phyloP scores from a whole-genome alignment of 2,797 vertebrate species.

The Sebastes matsubarae region DNA sequence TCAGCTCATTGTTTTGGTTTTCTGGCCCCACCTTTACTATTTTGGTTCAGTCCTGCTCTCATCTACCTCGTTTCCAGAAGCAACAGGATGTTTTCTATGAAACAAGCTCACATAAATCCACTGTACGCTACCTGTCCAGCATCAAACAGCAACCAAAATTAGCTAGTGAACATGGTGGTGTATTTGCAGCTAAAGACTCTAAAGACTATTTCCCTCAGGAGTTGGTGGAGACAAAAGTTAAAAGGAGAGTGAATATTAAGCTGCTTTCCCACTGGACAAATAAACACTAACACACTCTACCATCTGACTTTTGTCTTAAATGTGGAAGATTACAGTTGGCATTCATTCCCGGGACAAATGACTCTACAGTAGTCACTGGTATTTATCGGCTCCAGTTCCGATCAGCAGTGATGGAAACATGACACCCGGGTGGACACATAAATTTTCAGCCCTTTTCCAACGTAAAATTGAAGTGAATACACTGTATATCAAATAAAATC shows the following conservation, averaged over 20 bases:
- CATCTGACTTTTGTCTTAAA: neutral
- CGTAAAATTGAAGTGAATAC: neutral
- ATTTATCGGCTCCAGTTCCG: neutral
- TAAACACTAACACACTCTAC: neutral
- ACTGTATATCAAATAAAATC: no score
- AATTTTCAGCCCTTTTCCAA: no score
- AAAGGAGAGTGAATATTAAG: neutral
- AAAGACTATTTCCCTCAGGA: no score
- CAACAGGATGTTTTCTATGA: neutral
- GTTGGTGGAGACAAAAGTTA: neutral
- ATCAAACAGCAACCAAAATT: neutral
- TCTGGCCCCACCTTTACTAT: neutral
- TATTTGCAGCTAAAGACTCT: no score
- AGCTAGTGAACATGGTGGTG: neutral
- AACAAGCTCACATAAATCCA: neutral
- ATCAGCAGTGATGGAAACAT: no score
- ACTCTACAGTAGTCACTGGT: neutral
- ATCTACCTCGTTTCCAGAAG: neutral
- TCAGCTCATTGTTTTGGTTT: neutral
- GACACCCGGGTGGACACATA: neutral
- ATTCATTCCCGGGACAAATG: neutral
- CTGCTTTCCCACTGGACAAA: neutral
- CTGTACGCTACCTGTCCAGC: neutral
- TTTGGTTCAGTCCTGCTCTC: neutral
- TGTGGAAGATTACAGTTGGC: neutral